Evolutionary conservation across 2,113 vertebrate genomes (phyloP).

Genomic region (Prochilodus magdalenae): DNA sequence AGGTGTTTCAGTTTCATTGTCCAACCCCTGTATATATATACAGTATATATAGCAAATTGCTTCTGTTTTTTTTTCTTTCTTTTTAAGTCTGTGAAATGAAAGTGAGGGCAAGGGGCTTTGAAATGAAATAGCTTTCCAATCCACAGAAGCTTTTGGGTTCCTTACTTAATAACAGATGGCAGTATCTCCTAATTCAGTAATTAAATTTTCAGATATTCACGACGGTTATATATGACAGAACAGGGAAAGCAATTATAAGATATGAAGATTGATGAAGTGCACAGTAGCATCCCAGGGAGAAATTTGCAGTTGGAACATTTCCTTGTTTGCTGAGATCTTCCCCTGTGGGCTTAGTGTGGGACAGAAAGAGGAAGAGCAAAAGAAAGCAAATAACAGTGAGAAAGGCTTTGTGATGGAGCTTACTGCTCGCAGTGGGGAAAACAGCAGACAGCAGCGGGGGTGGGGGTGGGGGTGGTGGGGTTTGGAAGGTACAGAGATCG

Average conservation of each 20-base stretch:
- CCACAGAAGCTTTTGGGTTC: constrained; percentile 14
- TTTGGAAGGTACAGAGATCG: not conserved
- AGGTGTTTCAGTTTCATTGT: too few species aligned
- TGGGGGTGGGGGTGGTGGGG: not conserved
- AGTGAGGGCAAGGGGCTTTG: not conserved
- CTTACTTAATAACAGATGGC: constrained; percentile 27
- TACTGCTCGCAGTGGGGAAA: constrained; percentile 6
- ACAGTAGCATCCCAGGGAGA: not conserved
- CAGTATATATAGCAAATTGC: not conserved
- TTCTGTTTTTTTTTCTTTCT: not conserved
- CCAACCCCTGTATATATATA: too few species aligned
- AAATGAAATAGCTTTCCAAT: constrained; percentile 38
- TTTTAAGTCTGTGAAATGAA: constrained; percentile 7
- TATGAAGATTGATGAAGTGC: constrained; percentile 41
- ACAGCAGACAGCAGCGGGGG: not conserved
- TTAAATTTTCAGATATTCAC: constrained; percentile 47
- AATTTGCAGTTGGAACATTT: constrained; percentile 4
- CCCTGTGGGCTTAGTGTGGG: not conserved
- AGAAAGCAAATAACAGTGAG: not conserved
- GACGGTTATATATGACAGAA: constrained; percentile 20
- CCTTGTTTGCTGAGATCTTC: constrained; percentile 10
- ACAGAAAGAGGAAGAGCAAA: not conserved
- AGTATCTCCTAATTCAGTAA: constrained; percentile 38
- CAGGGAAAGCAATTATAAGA: constrained; percentile 35
- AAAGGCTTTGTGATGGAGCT: constrained; percentile 34